Evolutionary conservation across 2,113 vertebrate genomes (phyloP).

Genomic region (Chaetops frenatus): DNA sequence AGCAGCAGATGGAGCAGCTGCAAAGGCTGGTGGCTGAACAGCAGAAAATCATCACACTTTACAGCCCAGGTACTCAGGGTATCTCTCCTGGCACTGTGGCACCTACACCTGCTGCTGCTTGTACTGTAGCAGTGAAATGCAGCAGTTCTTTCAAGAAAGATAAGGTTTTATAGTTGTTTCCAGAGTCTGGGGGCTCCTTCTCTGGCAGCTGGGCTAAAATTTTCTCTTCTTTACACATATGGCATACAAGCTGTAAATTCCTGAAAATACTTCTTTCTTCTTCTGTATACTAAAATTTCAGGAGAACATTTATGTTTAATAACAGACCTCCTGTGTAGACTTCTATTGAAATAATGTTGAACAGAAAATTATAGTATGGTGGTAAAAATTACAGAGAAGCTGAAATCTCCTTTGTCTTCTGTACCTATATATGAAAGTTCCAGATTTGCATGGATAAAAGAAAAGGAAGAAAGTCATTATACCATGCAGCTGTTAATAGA

Average conservation of each 20-base stretch:
- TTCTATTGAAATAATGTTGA: not conserved
- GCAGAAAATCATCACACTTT: slow-evolving; percentile 54
- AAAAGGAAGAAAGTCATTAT: not conserved
- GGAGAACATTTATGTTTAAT: not conserved
- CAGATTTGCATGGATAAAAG: not conserved
- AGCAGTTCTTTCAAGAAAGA: not conserved
- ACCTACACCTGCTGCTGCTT: not conserved
- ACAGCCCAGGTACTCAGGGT: slow-evolving; percentile 46
- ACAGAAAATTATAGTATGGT: not conserved
- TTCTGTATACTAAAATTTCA: not conserved
- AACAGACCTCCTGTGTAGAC: not conserved
- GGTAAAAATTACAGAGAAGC: not conserved
- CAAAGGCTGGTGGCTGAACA: slow-evolving; percentile 66
- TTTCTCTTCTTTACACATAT: not conserved
- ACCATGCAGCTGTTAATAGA: not conserved
- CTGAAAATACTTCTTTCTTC: not conserved
- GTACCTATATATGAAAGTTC: not conserved
- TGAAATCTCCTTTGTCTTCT: not conserved
- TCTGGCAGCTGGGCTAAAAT: not conserved
- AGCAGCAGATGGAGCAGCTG: slow-evolving; percentile 56
- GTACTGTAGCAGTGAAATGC: not conserved
- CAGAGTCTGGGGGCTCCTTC: not conserved
- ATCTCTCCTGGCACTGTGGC: not conserved
- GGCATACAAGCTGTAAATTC: not conserved
- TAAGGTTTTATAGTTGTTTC: not conserved